Evolutionary conservation across 2,113 vertebrate genomes (phyloP), one percentile per base, ranked within the genome.

Genomic region (Pimephales promelas): DNA sequence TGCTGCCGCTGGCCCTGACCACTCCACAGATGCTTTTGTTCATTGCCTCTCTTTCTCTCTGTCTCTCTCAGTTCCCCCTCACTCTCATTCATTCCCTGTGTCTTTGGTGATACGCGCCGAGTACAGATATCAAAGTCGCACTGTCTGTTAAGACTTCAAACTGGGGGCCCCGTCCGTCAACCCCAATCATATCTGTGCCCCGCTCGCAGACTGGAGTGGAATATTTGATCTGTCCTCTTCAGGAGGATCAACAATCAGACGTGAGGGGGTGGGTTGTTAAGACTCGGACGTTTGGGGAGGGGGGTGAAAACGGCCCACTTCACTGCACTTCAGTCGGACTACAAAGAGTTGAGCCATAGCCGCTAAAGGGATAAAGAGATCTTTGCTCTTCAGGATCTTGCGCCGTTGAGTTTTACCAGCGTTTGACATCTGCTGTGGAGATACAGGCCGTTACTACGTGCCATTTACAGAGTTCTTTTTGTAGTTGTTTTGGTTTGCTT

Each of bases 201-300:
- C 49, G 90, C 90, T 84, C 89, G 83, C 86, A 89, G 86, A 89
- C 92, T 91, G 88, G 91, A 94, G 93, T 90, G 91, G 92, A 93
- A 93, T 92, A 94, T 94, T 95, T 94, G 93, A 95, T 94, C 93
- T 93, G 92, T 93, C 91, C 92, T 93, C 90, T 94, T 92, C 88
- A 91, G 87, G 83, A 92, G 91, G 93, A 93, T 94, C 92, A 93
- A 92, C 91, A 93, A 92, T 91, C 90, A 91, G 78, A 87, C 8
- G 70, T 87, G 84, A 62, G 45, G 49, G 66, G 45, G 57, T 40
- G n/a, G 36, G 71, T 31, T 62, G 83, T 68, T 52, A 77, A 56
- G 11, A 64, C 78, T 54, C 7, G 31, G 56, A 24, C 45, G 26
- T 79, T 86, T 47, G 76, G 62, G 74, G 87, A 77, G 84, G 81